These are phyloP conservation scores for Micrastur ruficollis DNA, from an alignment of 2,797 vertebrate species.

Conservation along the genomic window DNA sequence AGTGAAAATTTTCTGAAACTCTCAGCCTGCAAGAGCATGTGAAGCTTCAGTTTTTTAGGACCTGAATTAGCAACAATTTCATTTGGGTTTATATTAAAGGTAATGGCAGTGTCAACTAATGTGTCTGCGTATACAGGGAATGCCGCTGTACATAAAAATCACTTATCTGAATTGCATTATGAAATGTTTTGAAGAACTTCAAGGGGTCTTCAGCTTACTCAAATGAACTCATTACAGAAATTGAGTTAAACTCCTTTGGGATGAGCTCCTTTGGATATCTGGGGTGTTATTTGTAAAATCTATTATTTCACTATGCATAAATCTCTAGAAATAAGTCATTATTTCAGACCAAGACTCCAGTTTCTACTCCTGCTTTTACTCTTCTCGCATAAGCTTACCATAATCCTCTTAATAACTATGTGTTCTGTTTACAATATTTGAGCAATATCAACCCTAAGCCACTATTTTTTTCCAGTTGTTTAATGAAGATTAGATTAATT, in stretches of 20 bases:
- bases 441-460: neutral
- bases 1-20: neutral
- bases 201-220: neutral
- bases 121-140: neutral
- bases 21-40: neutral
- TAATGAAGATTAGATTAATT: slow-evolving; percentile 29
- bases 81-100: neutral
- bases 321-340: neutral
- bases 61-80: neutral
- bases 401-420: slow-evolving; percentile 34
- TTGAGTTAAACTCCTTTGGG: neutral
- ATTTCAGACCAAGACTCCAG: neutral
- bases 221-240: neutral
- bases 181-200: neutral
- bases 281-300: neutral
- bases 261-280: neutral
- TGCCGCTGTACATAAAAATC: neutral
- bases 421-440: slow-evolving; percentile 22
- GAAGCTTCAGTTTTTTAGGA: neutral
- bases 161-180: neutral
- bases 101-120: neutral
- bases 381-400: neutral
- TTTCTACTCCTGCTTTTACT: neutral
- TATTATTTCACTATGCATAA: neutral
- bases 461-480: neutral